phyloP scores from a whole-genome alignment of 2,113 vertebrate species.

The Oreamnos americanus region DNA sequence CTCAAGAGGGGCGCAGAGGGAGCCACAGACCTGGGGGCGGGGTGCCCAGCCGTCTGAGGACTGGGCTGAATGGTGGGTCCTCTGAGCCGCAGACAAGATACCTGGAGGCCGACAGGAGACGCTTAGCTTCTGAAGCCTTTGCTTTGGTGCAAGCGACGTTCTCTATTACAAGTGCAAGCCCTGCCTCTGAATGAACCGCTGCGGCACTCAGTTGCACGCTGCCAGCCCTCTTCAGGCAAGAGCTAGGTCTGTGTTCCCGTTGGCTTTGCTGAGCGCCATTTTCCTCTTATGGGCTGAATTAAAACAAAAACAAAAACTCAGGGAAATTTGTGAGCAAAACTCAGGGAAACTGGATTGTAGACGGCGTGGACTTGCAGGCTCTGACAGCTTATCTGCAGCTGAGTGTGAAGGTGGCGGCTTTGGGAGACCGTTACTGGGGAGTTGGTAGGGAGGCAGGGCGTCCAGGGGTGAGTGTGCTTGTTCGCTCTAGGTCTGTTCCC shows the following conservation, averaged over 20 bases:
- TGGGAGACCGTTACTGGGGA: background rate
- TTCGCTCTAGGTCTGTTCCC: background rate
- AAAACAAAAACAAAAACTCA: background rate
- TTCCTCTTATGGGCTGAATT: background rate
- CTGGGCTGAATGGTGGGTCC: background rate
- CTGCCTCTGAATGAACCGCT: background rate
- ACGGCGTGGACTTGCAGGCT: background rate
- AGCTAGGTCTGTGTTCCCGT: background rate
- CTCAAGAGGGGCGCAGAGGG: background rate
- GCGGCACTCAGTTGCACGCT: rapidly evolving
- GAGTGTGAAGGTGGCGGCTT: background rate
- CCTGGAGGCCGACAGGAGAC: background rate
- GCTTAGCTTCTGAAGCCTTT: constrained; percentile 44
- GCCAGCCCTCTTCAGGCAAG: background rate
- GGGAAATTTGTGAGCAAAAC: background rate
- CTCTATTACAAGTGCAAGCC: background rate
- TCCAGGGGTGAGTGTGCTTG: background rate
- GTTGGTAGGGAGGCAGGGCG: background rate
- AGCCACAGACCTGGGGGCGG: background rate
- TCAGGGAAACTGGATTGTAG: background rate
- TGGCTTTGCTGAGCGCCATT: background rate
- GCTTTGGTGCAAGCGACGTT: background rate
- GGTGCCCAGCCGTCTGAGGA: background rate
- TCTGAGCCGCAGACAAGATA: constrained; percentile 39
- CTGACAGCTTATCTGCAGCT: constrained; percentile 20